Base-by-base conservation (phyloP, 2,888 invertebrate genomes). In the Acleris cristana region DNA sequence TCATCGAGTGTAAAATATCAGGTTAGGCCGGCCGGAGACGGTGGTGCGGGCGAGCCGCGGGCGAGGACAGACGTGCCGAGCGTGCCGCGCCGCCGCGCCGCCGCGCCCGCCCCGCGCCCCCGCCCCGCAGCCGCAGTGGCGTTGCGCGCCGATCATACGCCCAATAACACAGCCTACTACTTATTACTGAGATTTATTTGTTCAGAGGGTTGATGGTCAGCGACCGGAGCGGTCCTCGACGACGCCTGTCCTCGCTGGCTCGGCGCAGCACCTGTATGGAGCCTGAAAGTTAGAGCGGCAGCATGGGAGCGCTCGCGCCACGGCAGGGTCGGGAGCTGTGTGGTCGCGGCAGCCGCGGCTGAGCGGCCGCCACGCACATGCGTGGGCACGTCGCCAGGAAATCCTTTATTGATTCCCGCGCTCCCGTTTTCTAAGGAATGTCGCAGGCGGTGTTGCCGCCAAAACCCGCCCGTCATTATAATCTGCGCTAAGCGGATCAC, bases 401-500 rank as follows among this genome's bases (percentile, higher is more conserved):
- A 92, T 92, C 92, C 92, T 91, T 91, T 92, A 92, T 92, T 90
- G 92, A 92, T 92, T 92, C 92, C 91, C 90, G 90, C 90, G 89
- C 88, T 90, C 87, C 87, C 82, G 85, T 82, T 87, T 88, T 87
- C 88, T 89, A 87, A 92, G 89, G 90, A 92, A 90, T 90, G 89
- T 89, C 89, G 85, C 89, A 86, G 83, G 83, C 89, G 85, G 84
- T 89, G 82, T 87, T 89, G 84, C 87, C 87, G 86, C 88, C 86
- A 83, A 90, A 90, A 87, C 77, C 81, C 82, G 78, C 80, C 82
- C 81, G 79, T 81, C 83, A 82, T 87, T 87, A 86, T 84, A 87
- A 88, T 84, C 86, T 75, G 80, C 61, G 75, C 78, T 86, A 84
- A 86, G 83, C 86, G 83, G 86, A 87, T 88, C 82, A 84, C 77